phyloP scores from a whole-genome alignment of 64 coral and sea anemone species.

The Hydrozoanthus tunicans region DNA sequence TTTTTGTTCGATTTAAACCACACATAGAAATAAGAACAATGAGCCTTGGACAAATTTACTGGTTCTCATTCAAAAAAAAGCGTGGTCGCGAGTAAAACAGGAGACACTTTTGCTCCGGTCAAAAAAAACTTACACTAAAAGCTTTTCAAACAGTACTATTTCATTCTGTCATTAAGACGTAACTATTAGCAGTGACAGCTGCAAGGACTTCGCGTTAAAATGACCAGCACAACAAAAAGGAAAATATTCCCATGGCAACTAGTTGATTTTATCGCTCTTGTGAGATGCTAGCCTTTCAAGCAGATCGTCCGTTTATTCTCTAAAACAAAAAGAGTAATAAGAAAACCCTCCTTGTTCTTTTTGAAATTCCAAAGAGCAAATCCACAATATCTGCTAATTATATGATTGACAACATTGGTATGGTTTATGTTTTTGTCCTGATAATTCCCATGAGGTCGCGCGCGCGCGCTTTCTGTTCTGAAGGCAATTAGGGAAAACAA shows the following conservation, averaged over 20 bases:
- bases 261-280: background rate
- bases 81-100: too few species aligned
- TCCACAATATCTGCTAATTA: background rate
- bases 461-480: conserved; percentile 4
- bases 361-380: background rate
- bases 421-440: background rate
- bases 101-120: too few species aligned
- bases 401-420: background rate
- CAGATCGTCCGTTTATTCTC: background rate
- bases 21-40: too few species aligned
- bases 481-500: conserved; percentile 23
- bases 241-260: background rate
- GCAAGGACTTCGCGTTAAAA: background rate
- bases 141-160: background rate
- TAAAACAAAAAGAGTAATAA: conserved; percentile 29
- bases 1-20: too few species aligned
- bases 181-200: background rate
- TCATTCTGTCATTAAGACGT: background rate
- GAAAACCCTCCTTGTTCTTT: conserved; percentile 12
- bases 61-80: too few species aligned
- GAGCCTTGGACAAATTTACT: too few species aligned
- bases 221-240: background rate
- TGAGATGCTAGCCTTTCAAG: background rate
- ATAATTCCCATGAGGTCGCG: conserved; percentile 25
- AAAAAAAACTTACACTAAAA: too few species aligned